Evolutionary conservation across 2,888 invertebrate genomes (phyloP), one percentile per base, ranked within the genome.

Genomic region (Cosmia pyralina): DNA sequence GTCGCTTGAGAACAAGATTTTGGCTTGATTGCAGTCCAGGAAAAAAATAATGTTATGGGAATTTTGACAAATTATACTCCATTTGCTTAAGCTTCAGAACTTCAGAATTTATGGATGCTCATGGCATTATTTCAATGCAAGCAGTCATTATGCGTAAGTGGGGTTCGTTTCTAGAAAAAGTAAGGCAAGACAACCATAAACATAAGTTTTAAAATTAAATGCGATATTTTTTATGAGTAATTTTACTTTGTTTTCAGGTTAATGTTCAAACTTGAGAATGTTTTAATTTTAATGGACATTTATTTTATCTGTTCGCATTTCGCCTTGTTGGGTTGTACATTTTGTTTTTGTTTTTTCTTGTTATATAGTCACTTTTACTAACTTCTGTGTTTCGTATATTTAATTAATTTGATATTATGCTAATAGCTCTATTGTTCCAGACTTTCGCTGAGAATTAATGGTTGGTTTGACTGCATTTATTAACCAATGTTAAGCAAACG

Each of bases 231-330:
- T 85, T 80, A 82, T 75, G 80, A 81, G 82, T 80, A 87, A 87
- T 86, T 86, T 83, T 85, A 69, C 65, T 72, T 71, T 52, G 79
- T 87, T 91, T 90, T 87, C 82, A 86, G 91, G 90, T 90, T 89
- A 90, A 90, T 88, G 85, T 80, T 81, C 76, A 72, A 77, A 85
- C 81, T 85, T 85, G 79, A 82, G 87, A 83, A 71, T 78, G 67
- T 76, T 86, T 84, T 79, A 85, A 85, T 84, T 86, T 84, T 79
- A 85, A 85, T 84, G 77, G 63, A 69, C 75, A 71, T 86, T 87
- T 84, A 85, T 85, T 81, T 83, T 78, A 79, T 70, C 76, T 85
- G 75, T 75, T 68, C 81, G 74, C 75, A 82, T 87, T 87, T 80
- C 11, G 53, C 11, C 64, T 79, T 85, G 66, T 80, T 75, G 63